Evolutionary conservation across 2,888 invertebrate genomes (phyloP), one percentile per base, ranked within the genome.

Genomic region (Dugesia japonica): DNA sequence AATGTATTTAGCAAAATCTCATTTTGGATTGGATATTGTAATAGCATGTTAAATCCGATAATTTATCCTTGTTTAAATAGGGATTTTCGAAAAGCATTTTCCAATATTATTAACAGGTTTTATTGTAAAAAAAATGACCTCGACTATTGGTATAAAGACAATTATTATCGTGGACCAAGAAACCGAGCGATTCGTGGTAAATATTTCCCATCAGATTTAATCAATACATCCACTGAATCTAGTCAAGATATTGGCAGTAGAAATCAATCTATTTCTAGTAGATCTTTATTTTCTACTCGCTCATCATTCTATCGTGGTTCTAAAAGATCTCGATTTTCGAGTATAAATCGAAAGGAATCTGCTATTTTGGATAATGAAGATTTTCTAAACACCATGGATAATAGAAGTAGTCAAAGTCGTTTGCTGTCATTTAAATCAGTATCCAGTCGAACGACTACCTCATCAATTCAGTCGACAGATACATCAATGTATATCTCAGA

Each of bases 41-140:
- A 91, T 82, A 91, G 91, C 0, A 91, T 91, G 1, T 91, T 92
- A 79, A 92, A 92, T 85, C 91, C 91, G 0, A 91, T 91, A 82
- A 91, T 92, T 81, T 91, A 91, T 81, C 91, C 91, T 26, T 91
- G 91, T 82, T 91, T 91, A 84, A 91, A 90, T 78, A 89, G 90
- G 0, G 91, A 92, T 83, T 92, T 92, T 82, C 88, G 91, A 81
- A 87, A 90, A 80, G 91, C 91, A 0, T 91, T 92, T 82, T 91
- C 91, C 90, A 87, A 91, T 79, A 85, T 92, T 1, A 26, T 78
- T n/a, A 42, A 42, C 0, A 33, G 78, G 20, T 72, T 71, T 26
- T 78, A 78, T 73, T 78, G 77, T 27, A 38, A 20, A 1, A 71
- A 71, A n/a, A 42, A 56, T n/a, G 26, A 23, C 15, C 23, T 78